These are phyloP conservation scores for Mechanitis mazaeus DNA, from an alignment of 2,888 invertebrate genomes.

Conservation along the genomic window DNA sequence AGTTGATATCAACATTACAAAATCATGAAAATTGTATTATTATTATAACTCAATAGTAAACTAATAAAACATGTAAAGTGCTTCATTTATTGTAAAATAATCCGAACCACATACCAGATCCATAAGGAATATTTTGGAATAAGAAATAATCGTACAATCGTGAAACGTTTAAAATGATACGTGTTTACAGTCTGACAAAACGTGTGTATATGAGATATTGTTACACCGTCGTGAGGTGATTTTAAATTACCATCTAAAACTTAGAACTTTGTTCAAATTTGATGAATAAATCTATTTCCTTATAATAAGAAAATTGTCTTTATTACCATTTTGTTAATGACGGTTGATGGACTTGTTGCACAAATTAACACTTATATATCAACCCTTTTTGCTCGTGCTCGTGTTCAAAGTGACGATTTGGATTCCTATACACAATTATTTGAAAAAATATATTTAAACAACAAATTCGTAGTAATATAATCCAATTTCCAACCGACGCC, in stretches of 20 bases:
- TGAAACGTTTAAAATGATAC: slow-evolving; percentile 12
- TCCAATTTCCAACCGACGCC: slow-evolving; percentile 14
- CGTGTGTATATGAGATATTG: neutral
- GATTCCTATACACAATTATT: neutral
- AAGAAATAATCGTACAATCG: slow-evolving; percentile 19
- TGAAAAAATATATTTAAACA: neutral
- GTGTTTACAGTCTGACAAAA: slow-evolving; percentile 30
- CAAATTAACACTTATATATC: no score
- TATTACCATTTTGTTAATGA: no score
- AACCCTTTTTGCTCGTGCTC: no score
- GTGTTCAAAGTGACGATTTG: neutral
- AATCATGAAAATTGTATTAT: no score
- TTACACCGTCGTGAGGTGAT: neutral
- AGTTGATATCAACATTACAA: slow-evolving; percentile 15
- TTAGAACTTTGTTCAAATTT: neutral
- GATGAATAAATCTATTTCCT: neutral
- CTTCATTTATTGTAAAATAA: slow-evolving; percentile 1
- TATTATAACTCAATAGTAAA: no score
- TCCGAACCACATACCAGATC: slow-evolving; percentile 1
- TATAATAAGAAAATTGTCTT: no score
- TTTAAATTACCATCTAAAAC: neutral
- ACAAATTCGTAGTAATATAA: slow-evolving; percentile 25
- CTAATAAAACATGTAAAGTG: no score
- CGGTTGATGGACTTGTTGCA: no score
- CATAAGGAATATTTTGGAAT: slow-evolving; percentile 13